phyloP scores from a whole-genome alignment of 2,888 invertebrate genomes.

The Machimus rusticus region DNA sequence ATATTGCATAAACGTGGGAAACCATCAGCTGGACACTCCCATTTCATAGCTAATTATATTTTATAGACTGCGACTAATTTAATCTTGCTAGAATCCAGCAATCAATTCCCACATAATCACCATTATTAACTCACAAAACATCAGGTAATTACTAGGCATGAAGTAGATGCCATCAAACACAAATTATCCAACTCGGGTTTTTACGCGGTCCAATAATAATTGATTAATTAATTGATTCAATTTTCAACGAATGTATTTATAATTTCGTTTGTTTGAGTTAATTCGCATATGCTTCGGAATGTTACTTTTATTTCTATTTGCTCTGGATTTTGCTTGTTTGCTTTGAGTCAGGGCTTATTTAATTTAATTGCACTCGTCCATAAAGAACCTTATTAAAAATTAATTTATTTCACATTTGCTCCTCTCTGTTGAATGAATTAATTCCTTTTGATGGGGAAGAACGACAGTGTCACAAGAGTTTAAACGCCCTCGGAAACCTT shows the following conservation, averaged over 20 bases:
- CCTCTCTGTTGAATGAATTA: not conserved
- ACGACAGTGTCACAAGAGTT: not conserved
- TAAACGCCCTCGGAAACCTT: not conserved
- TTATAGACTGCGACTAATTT: not conserved
- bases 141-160: not conserved
- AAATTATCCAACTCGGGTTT: not conserved
- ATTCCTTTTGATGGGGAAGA: not conserved
- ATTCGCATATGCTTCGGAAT: not conserved
- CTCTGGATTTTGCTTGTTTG: not conserved
- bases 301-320: not conserved
- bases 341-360: not conserved
- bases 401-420: not conserved
- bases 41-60: not conserved
- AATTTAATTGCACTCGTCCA: not conserved
- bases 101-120: not conserved
- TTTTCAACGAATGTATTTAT: not conserved
- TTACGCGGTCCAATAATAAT: not conserved
- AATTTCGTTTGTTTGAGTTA: not conserved
- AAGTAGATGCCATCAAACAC: not conserved
- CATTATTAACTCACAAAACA: not conserved
- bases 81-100: not conserved
- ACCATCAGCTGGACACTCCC: not conserved
- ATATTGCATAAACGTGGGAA: not conserved
- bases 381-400: not conserved
- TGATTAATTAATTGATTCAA: not conserved